A percentile compares a stretch with the other conserved stretches of the same genome.
Conservation (phyloP, 2,113 vertebrate species). For the Otis tarda region DNA sequence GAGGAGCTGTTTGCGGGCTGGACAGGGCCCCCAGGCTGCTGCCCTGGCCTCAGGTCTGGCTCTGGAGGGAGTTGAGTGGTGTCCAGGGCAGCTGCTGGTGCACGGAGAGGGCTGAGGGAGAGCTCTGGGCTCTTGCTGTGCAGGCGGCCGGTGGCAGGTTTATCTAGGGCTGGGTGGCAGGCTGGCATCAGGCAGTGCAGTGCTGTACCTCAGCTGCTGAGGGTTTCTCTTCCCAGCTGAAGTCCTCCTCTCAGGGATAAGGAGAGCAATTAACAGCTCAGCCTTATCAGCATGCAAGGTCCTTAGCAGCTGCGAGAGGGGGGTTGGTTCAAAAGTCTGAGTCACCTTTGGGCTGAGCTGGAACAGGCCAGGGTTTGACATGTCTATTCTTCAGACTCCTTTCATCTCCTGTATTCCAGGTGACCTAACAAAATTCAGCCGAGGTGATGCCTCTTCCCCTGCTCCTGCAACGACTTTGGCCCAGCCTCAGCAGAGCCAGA, state of each 20-base stretch:
- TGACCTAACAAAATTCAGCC: conserved; percentile 93
- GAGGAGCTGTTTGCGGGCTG: background rate
- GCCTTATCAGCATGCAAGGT: background rate
- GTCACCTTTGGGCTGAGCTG: background rate
- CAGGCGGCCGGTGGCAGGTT: background rate
- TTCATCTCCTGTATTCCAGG: conserved; percentile 62
- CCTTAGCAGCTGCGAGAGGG: background rate
- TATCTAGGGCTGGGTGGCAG: background rate
- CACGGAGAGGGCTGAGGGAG: background rate
- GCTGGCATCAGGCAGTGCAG: background rate
- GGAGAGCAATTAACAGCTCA: background rate
- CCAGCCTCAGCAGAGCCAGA: conserved; percentile 95
- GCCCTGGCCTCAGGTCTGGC: background rate
- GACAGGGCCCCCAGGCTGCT: background rate
- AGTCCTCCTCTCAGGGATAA: background rate
- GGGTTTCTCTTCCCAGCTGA: background rate
- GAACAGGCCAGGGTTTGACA: fast-evolving
- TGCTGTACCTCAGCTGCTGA: background rate
- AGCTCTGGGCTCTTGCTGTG: background rate
- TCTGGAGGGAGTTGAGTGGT: background rate
- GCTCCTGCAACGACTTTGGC: conserved; percentile 93
- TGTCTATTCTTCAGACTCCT: background rate
- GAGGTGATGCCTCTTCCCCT: conserved; percentile 92
- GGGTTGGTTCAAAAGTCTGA: background rate
- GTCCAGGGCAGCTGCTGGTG: background rate